A percentile compares a stretch with the other conserved stretches of the same genome.
Conservation (phyloP, 2,888 invertebrate genomes). For the Lycia hirtaria region DNA sequence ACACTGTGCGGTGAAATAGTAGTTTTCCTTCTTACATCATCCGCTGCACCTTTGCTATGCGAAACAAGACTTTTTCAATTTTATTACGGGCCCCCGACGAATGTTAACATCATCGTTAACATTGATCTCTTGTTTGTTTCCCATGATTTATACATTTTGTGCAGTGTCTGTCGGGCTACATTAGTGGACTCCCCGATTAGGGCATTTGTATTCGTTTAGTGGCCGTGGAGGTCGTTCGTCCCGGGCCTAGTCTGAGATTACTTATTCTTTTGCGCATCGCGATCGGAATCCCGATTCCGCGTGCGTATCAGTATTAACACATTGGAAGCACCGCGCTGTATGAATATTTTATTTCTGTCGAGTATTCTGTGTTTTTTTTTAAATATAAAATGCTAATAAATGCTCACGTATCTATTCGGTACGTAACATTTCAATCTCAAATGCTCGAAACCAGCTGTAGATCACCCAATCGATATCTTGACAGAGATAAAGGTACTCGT, state of each 20-base stretch:
- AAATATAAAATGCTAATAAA: slow-evolving; percentile 13
- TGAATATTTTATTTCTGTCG: slow-evolving; percentile 56
- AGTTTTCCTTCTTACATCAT: slow-evolving; percentile 33
- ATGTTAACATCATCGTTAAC: slow-evolving; percentile 56
- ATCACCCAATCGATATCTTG: neutral
- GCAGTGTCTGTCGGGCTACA: slow-evolving; percentile 53
- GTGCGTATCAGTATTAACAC: slow-evolving; percentile 75
- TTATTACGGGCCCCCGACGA: slow-evolving; percentile 52
- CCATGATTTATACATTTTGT: slow-evolving; percentile 60
- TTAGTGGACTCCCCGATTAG: slow-evolving; percentile 59
- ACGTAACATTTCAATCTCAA: neutral
- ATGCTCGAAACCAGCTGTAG: neutral
- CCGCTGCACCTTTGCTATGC: slow-evolving; percentile 33
- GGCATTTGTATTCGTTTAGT: slow-evolving; percentile 78
- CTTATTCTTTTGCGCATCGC: slow-evolving; percentile 72
- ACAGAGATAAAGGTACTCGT: neutral
- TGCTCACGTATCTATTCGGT: neutral
- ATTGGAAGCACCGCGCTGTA: slow-evolving; percentile 62
- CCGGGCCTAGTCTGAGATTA: slow-evolving; percentile 74
- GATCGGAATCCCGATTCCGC: slow-evolving; percentile 64
- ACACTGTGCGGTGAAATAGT: slow-evolving; percentile 18
- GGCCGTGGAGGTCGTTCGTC: slow-evolving; percentile 80
- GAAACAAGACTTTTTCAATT: slow-evolving; percentile 40
- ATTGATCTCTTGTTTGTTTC: slow-evolving; percentile 51
- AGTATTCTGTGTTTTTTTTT: slow-evolving; percentile 19